Percentiles rank a stretch among this genome's conserved stretches.
Conservation (phyloP, 1,140 invertebrate species). For the Amphibalanus amphitrite region DNA sequence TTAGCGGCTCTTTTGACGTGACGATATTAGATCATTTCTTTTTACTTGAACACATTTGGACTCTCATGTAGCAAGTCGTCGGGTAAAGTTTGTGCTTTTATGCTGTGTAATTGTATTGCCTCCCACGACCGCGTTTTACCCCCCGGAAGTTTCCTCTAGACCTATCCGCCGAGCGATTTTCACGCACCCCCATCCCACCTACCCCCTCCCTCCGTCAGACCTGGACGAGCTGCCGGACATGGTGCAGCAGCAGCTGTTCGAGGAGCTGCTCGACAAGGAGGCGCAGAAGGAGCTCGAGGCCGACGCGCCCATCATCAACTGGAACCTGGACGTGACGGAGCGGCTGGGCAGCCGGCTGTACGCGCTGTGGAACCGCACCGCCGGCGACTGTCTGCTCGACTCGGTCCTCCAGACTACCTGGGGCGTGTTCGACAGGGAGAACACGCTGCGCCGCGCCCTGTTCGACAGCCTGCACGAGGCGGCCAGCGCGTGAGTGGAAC, state of each 20-base stretch:
- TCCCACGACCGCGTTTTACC: too few species aligned
- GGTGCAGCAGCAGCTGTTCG: constrained; percentile 78
- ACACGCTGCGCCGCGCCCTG: constrained; percentile 63
- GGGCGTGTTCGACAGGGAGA: constrained; percentile 87
- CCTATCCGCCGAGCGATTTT: too few species aligned
- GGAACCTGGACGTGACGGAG: constrained; percentile 70
- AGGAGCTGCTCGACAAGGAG: constrained; percentile 84
- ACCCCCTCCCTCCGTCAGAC: too few species aligned
- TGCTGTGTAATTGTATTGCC: too few species aligned
- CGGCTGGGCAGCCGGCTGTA: constrained; percentile 59
- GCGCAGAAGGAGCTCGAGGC: constrained; percentile 79
- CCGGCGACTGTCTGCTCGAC: constrained; percentile 87
- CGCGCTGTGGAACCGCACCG: constrained; percentile 92
- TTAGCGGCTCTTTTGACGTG: too few species aligned
- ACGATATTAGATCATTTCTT: too few species aligned
- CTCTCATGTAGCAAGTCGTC: too few species aligned
- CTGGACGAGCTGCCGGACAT: constrained; percentile 72
- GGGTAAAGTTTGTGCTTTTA: too few species aligned
- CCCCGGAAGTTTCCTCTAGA: too few species aligned
- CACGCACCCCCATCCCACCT: too few species aligned
- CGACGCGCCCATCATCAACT: constrained; percentile 75
- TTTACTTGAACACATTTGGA: too few species aligned
- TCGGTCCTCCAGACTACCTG: constrained; percentile 83
- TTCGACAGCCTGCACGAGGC: constrained; percentile 70
- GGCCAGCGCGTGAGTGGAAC: constrained; percentile 49